Conservation (phyloP, 2,113 vertebrate genomes). For the Epinephelus lanceolatus region DNA sequence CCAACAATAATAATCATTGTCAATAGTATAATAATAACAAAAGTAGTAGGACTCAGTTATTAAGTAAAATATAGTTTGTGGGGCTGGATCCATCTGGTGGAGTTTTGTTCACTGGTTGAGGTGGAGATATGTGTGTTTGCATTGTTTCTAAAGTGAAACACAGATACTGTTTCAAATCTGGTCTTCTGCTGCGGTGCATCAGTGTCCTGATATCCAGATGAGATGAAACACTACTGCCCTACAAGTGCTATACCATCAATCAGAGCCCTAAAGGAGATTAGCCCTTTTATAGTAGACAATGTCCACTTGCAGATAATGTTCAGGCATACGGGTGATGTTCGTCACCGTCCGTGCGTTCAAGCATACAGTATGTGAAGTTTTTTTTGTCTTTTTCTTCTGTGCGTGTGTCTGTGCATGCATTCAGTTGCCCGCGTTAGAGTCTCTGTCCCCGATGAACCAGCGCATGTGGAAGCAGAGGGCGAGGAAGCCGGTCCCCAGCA, state of each 20-base stretch:
- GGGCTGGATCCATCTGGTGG: constrained; percentile 22
- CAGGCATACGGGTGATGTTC: constrained; percentile 17
- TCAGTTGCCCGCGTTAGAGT: constrained; percentile 92
- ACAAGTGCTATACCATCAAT: constrained; percentile 21
- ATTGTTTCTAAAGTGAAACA: constrained; percentile 28
- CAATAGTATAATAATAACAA: constrained; percentile 59
- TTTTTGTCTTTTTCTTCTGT: not conserved
- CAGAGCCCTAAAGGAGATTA: constrained; percentile 59
- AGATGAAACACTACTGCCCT: constrained; percentile 16
- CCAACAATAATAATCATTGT: constrained; percentile 69
- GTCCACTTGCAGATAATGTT: constrained; percentile 38
- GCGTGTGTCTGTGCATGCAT: not conserved
- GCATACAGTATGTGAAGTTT: constrained; percentile 20
- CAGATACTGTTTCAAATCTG: not conserved
- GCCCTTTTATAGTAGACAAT: constrained; percentile 49
- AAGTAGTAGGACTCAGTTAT: constrained; percentile 61
- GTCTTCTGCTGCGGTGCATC: constrained; percentile 24
- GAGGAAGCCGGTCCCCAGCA: constrained; percentile 96
- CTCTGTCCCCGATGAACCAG: constrained; percentile 97
- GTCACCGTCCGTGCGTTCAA: constrained; percentile 18
- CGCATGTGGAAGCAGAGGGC: constrained; percentile 97
- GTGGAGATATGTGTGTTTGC: constrained; percentile 19
- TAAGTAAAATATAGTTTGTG: constrained; percentile 57
- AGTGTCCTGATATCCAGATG: constrained; percentile 38
- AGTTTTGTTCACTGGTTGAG: constrained; percentile 34